Evolutionary conservation across 2,888 invertebrate genomes (phyloP).

Genomic region (Lycia hirtaria): DNA sequence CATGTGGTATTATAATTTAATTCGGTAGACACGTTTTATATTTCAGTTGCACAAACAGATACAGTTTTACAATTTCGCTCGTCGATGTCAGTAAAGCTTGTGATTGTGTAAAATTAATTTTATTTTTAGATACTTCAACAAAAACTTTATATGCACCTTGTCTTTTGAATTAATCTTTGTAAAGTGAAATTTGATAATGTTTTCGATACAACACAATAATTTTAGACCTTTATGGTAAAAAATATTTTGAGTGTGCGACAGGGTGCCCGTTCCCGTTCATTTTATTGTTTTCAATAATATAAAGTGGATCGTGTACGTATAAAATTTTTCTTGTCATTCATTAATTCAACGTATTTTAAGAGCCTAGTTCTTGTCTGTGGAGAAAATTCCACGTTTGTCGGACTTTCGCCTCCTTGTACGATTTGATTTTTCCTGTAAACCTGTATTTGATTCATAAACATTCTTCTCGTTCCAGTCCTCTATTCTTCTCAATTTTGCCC

Average conservation of each 20-base stretch:
- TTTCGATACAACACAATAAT: neutral
- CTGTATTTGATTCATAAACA: no score
- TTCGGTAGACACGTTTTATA: neutral
- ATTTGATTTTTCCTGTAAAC: no score
- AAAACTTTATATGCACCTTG: neutral
- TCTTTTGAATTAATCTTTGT: neutral
- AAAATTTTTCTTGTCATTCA: no score
- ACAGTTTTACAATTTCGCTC: neutral
- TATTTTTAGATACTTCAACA: neutral
- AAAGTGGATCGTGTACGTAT: no score
- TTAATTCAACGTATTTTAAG: no score
- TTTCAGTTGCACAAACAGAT: neutral
- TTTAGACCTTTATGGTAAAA: neutral
- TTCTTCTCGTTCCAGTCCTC: no score
- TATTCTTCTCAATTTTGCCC: no score
- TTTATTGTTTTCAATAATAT: neutral
- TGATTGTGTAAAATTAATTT: neutral
- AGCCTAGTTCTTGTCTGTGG: no score
- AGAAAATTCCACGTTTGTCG: no score
- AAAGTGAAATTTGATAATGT: neutral
- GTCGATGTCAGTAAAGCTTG: neutral
- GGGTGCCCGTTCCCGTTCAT: constrained; percentile 23
- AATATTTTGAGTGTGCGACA: constrained; percentile 19
- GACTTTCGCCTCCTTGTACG: no score
- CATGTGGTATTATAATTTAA: neutral